phyloP scores from a whole-genome alignment of 2,797 vertebrate species.

The Falco naumanni region DNA sequence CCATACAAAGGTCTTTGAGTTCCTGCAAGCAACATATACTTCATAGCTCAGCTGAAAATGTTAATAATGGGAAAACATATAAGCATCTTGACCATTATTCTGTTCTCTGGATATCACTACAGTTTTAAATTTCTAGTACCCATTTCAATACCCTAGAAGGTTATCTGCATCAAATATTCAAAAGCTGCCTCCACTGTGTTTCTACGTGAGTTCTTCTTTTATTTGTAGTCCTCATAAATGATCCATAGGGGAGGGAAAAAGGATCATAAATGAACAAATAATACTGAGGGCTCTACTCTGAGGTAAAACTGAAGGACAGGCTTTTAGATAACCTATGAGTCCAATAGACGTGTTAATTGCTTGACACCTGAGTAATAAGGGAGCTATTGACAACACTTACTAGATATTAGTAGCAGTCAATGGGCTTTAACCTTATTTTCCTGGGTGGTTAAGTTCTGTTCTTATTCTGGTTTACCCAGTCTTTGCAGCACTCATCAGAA shows the following conservation, averaged over 20 bases:
- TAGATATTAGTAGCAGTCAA: background rate
- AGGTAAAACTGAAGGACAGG: background rate
- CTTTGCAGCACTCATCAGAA: background rate
- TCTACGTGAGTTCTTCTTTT: background rate
- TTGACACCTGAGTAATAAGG: background rate
- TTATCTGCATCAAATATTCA: constrained; percentile 46
- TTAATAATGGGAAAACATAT: background rate
- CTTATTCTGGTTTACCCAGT: background rate
- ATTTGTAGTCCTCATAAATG: constrained; percentile 26
- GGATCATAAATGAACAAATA: background rate
- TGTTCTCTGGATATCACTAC: background rate
- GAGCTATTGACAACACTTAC: background rate
- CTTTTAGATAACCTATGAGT: background rate
- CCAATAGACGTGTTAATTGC: background rate
- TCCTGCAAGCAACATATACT: background rate
- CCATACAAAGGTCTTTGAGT: background rate
- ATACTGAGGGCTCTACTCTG: background rate
- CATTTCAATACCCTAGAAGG: background rate
- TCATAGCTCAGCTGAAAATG: background rate
- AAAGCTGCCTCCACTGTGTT: background rate
- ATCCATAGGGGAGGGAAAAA: background rate
- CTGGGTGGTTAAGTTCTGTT: background rate
- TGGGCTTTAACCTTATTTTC: background rate
- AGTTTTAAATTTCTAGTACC: background rate
- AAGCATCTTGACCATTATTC: background rate